Percentiles rank a stretch among this genome's conserved stretches.
Evolutionary conservation across 2,797 vertebrate species (phyloP).

Genomic region (Lutra lutra): DNA sequence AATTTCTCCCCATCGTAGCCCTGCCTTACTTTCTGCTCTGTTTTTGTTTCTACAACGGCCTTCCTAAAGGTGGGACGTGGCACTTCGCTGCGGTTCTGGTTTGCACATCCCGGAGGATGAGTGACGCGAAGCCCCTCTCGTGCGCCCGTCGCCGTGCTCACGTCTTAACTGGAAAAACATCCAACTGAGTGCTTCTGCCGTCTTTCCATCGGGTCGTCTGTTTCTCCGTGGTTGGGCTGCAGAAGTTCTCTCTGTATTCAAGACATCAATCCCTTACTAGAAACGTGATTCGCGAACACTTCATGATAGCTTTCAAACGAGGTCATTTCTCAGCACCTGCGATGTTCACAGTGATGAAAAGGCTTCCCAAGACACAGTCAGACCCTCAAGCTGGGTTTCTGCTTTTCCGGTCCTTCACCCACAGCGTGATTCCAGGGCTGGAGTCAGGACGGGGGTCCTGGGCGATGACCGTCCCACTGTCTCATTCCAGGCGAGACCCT

Average conservation of each 20-base stretch:
- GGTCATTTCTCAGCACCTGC: neutral
- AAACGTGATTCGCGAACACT: rapidly evolving
- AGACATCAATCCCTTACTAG: neutral
- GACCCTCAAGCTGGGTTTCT: neutral
- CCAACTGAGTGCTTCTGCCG: neutral
- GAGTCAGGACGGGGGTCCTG: neutral
- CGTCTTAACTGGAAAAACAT: neutral
- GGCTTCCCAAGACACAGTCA: neutral
- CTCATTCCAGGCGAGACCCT: rapidly evolving
- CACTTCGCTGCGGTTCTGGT: rapidly evolving
- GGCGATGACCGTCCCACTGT: rapidly evolving
- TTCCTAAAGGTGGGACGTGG: neutral
- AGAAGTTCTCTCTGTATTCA: neutral
- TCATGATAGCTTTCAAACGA: neutral
- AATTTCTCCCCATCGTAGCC: rapidly evolving
- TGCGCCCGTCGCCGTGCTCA: rapidly evolving
- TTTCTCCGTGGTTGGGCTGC: neutral
- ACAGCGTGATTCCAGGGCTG: neutral
- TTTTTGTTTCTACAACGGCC: rapidly evolving
- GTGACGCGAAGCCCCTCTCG: rapidly evolving
- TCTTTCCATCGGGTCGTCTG: neutral
- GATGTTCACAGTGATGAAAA: too few relatives aligned
- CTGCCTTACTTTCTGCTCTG: neutral
- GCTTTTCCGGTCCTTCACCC: neutral
- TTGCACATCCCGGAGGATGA: rapidly evolving